A percentile compares a stretch with the other conserved stretches of the same genome.
Evolutionary conservation across 2,888 invertebrate genomes (phyloP).

Genomic region (Eupithecia subfuscata): DNA sequence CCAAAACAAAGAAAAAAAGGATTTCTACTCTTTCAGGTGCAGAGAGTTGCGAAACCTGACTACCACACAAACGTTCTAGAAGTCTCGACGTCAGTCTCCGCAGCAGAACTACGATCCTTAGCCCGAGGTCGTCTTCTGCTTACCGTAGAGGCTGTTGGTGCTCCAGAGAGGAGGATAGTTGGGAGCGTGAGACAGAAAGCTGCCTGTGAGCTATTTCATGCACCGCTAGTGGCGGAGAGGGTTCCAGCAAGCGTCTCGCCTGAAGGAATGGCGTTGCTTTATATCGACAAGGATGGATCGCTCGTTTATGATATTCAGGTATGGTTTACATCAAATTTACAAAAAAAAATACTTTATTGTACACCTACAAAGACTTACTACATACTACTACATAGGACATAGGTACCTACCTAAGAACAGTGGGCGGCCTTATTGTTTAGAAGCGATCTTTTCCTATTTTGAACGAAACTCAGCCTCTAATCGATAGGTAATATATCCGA

Average conservation of each 20-base stretch:
- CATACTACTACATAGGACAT: background rate
- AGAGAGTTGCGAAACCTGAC: constrained; percentile 88
- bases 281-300: constrained; percentile 90
- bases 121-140: constrained; percentile 90
- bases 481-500: background rate
- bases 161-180: constrained; percentile 86
- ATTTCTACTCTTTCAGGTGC: constrained; percentile 72
- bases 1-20: constrained; percentile 32
- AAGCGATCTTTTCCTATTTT: background rate
- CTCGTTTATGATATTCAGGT: constrained; percentile 90
- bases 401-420: background rate
- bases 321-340: constrained; percentile 13
- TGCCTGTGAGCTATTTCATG: constrained; percentile 92
- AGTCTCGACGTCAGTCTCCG: constrained; percentile 90
- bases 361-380: background rate
- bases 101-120: constrained; percentile 89
- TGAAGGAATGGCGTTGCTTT: constrained; percentile 90
- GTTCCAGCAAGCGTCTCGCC: constrained; percentile 75
- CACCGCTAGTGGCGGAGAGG: constrained; percentile 85
- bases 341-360: background rate
- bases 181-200: constrained; percentile 90
- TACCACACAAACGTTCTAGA: constrained; percentile 91
- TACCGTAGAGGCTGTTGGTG: constrained; percentile 87
- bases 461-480: background rate
- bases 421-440: background rate